Evolutionary conservation across 1,140 invertebrate genomes (phyloP).

Genomic region (Thaumatotibia leucotreta): DNA sequence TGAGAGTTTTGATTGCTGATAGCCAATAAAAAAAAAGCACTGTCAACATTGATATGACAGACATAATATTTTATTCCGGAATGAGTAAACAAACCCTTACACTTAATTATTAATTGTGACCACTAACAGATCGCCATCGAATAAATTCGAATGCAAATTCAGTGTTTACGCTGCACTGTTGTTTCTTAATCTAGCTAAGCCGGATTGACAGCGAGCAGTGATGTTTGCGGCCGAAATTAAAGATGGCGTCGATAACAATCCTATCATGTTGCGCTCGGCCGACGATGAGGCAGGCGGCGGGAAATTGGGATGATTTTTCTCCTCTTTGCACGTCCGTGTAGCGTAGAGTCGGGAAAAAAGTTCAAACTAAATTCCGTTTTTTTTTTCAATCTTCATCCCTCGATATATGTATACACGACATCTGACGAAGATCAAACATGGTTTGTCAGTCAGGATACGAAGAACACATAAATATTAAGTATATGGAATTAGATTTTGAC

Average conservation of each 20-base stretch:
- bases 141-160: not conserved
- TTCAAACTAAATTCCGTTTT: not conserved
- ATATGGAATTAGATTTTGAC: too few species aligned
- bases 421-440: too few species aligned
- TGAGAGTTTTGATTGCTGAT: too few species aligned
- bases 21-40: too few species aligned
- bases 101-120: too few species aligned
- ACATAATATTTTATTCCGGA: too few species aligned
- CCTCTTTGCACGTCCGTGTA: constrained; percentile 53
- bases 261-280: constrained; percentile 55
- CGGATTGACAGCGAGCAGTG: constrained; percentile 18
- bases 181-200: constrained; percentile 10
- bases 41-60: too few species aligned
- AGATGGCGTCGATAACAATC: constrained; percentile 74
- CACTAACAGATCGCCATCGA: not conserved
- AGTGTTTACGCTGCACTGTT: constrained; percentile 15
- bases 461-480: too few species aligned
- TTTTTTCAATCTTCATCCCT: too few species aligned
- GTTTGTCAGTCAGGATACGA: too few species aligned
- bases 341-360: constrained; percentile 38
- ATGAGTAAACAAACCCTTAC: too few species aligned
- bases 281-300: constrained; percentile 45
- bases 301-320: constrained; percentile 76
- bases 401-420: too few species aligned
- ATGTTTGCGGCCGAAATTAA: constrained; percentile 66